Conservation (phyloP, 2,113 vertebrate species). For the Drymodes brunneopygia region DNA sequence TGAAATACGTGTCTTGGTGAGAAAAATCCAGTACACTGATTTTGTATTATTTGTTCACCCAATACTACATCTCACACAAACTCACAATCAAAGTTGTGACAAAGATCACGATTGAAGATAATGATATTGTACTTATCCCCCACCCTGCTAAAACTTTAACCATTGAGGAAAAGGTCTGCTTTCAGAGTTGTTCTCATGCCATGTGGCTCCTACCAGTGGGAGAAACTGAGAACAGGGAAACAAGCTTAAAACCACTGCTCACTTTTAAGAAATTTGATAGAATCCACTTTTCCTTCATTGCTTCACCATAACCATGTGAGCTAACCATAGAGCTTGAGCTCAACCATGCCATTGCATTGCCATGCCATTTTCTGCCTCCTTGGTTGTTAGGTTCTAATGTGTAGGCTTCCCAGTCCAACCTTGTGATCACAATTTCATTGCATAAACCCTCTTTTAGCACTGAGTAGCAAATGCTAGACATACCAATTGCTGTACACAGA, state of each 20-base stretch:
- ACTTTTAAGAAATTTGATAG: not conserved
- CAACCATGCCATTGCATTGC: not conserved
- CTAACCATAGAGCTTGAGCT: not conserved
- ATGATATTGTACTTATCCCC: not conserved
- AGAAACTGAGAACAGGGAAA: not conserved
- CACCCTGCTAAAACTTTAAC: not conserved
- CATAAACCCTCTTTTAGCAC: not conserved
- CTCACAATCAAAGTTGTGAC: not conserved
- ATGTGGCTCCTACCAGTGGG: not conserved
- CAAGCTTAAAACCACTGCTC: not conserved
- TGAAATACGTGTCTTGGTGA: not conserved
- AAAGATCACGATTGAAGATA: not conserved
- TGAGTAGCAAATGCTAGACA: not conserved
- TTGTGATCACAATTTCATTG: not conserved
- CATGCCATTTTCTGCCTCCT: too few relatives aligned
- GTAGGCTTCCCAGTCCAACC: not conserved
- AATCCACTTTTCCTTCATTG: not conserved
- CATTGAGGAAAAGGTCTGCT: not conserved
- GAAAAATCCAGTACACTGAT: not conserved
- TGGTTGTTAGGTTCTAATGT: not conserved
- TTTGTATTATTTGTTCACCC: not conserved
- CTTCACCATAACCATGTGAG: not conserved
- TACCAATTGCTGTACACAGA: not conserved
- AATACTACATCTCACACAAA: not conserved
- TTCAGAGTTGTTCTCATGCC: not conserved